phyloP scores from a whole-genome alignment of 2,797 vertebrate genomes.

The Cossypha dichroa region DNA sequence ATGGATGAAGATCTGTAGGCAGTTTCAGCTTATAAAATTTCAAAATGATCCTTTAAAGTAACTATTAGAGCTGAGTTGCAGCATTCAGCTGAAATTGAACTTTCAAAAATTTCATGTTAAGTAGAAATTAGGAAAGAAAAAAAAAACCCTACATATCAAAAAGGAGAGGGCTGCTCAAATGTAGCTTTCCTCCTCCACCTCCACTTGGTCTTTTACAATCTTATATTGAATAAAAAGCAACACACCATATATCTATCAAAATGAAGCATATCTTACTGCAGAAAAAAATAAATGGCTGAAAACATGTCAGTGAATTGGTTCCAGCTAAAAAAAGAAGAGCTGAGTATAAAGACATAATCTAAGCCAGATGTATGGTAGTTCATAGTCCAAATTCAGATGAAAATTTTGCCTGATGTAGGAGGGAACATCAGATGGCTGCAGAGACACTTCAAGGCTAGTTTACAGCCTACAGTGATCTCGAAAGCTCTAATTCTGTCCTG shows the following conservation, averaged over 20 bases:
- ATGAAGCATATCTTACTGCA: not conserved
- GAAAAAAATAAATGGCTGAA: not conserved
- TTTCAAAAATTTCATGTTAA: not conserved
- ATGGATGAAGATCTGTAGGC: not conserved
- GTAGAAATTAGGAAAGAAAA: not conserved
- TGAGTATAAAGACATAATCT: not conserved
- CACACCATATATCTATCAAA: not conserved
- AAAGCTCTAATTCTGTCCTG: not conserved
- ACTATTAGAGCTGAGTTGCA: not conserved
- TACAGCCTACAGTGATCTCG: not conserved
- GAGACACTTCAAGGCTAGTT: not conserved
- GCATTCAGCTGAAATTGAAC: not conserved
- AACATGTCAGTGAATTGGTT: not conserved
- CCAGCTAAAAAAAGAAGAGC: not conserved
- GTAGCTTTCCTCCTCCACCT: not conserved
- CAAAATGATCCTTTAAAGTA: conserved; percentile 3
- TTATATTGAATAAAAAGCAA: not conserved
- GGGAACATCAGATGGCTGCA: not conserved
- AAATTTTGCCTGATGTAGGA: not conserved
- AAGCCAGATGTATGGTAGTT: not conserved
- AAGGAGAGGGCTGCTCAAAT: not conserved
- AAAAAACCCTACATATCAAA: not conserved
- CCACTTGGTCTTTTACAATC: not conserved
- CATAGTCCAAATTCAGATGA: not conserved
- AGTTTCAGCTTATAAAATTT: not conserved